Conservation (phyloP, 1,140 invertebrate genomes). For the Bombus picipes region DNA sequence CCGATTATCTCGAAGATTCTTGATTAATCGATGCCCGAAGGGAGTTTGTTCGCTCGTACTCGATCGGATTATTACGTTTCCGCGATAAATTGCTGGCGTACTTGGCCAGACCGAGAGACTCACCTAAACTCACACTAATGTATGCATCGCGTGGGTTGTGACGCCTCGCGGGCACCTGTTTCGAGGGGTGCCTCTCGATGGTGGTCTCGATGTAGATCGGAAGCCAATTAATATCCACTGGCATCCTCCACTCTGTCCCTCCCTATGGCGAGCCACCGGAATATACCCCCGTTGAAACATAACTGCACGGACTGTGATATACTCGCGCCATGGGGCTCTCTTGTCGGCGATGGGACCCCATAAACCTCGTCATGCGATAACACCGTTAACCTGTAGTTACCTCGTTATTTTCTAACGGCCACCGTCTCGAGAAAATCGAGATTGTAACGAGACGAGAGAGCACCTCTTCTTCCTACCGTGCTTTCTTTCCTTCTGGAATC, state of each 20-base stretch:
- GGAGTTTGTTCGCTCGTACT: neutral
- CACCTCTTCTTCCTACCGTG: too few relatives aligned
- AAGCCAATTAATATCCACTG: slow-evolving; percentile 80
- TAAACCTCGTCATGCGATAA: slow-evolving; percentile 73
- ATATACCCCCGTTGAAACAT: slow-evolving; percentile 71
- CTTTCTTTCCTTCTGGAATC: slow-evolving; percentile 24
- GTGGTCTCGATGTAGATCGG: slow-evolving; percentile 69
- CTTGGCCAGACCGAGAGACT: neutral
- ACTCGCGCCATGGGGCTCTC: slow-evolving; percentile 75
- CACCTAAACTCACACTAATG: neutral
- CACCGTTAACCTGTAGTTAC: slow-evolving; percentile 67
- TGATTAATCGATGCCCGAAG: slow-evolving; percentile 27
- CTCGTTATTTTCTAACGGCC: slow-evolving; percentile 63
- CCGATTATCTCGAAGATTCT: slow-evolving; percentile 4
- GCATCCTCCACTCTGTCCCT: neutral
- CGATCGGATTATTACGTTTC: slow-evolving; percentile 35
- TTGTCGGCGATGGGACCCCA: slow-evolving; percentile 73
- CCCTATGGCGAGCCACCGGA: slow-evolving; percentile 41
- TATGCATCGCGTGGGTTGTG: neutral
- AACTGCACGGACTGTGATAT: slow-evolving; percentile 71
- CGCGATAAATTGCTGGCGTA: slow-evolving; percentile 26
- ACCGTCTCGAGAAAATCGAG: slow-evolving; percentile 47
- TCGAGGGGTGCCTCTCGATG: slow-evolving; percentile 51
- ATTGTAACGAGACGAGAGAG: slow-evolving; percentile 51
- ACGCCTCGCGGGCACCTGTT: slow-evolving; percentile 52